These are phyloP conservation scores for Clarias laeviceps DNA, from an alignment of 2,797 vertebrate genomes.

Conservation along the genomic window DNA sequence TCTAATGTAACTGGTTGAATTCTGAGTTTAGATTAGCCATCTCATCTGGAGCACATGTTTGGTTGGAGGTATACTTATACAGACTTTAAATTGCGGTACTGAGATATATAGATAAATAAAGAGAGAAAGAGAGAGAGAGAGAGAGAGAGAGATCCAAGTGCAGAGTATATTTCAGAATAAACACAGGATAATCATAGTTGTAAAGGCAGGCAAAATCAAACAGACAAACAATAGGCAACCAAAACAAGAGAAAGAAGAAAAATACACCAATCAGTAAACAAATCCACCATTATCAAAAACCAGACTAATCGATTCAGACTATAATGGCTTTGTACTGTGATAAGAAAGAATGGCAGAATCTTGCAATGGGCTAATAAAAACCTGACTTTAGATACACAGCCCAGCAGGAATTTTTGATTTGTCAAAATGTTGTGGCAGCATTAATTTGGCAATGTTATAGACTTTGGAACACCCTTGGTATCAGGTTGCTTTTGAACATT, in stretches of 20 bases:
- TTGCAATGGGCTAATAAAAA: neutral
- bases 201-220: neutral
- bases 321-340: neutral
- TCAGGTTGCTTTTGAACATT: too few relatives aligned
- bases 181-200: neutral
- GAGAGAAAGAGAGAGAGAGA: neutral
- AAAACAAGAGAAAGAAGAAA: neutral
- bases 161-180: neutral
- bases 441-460: too few relatives aligned
- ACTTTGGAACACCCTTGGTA: too few relatives aligned
- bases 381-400: neutral
- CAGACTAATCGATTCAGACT: neutral
- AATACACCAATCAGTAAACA: conserved; percentile 4
- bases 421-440: too few relatives aligned
- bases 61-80: neutral
- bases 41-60: neutral
- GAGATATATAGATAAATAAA: neutral
- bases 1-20: neutral
- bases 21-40: neutral
- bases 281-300: neutral
- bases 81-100: neutral
- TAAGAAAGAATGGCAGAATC: neutral
- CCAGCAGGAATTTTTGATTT: too few relatives aligned
- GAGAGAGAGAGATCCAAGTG: neutral
- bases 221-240: neutral